Evolutionary conservation across 2,888 invertebrate genomes (phyloP).

Genomic region (Vandiemenella viatica): DNA sequence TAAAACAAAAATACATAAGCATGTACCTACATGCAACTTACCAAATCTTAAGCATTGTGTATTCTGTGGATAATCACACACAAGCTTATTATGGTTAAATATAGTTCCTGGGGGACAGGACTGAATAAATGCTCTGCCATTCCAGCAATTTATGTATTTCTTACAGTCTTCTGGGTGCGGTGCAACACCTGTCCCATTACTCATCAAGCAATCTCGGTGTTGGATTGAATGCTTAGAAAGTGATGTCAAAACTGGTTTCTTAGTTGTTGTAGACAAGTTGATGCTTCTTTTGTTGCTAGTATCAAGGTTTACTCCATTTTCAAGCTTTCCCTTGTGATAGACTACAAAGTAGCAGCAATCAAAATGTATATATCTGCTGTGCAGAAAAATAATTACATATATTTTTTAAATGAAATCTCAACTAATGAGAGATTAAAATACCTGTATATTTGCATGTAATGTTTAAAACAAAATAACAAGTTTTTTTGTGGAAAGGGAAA

Average conservation of each 20-base stretch:
- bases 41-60: too few species aligned
- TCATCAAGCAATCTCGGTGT: slow-evolving; percentile 6
- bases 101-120: slow-evolving; percentile 47
- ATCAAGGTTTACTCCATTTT: too few species aligned
- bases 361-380: too few species aligned
- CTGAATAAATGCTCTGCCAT: slow-evolving; percentile 39
- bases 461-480: too few species aligned
- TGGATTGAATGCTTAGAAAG: not conserved
- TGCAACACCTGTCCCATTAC: slow-evolving; percentile 31
- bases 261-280: not conserved
- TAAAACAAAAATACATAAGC: not conserved
- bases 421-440: too few species aligned
- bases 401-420: too few species aligned
- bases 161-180: slow-evolving; percentile 44
- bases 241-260: not conserved
- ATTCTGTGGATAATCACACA: not conserved
- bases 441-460: too few species aligned
- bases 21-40: not conserved
- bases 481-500: too few species aligned
- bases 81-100: slow-evolving; percentile 31
- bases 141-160: slow-evolving; percentile 46
- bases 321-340: too few species aligned
- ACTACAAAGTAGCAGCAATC: too few species aligned
- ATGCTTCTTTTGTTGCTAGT: too few species aligned
- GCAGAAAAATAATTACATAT: too few species aligned